Conservation (phyloP, 2,113 vertebrate genomes). For the Limnothrissa miodon region DNA sequence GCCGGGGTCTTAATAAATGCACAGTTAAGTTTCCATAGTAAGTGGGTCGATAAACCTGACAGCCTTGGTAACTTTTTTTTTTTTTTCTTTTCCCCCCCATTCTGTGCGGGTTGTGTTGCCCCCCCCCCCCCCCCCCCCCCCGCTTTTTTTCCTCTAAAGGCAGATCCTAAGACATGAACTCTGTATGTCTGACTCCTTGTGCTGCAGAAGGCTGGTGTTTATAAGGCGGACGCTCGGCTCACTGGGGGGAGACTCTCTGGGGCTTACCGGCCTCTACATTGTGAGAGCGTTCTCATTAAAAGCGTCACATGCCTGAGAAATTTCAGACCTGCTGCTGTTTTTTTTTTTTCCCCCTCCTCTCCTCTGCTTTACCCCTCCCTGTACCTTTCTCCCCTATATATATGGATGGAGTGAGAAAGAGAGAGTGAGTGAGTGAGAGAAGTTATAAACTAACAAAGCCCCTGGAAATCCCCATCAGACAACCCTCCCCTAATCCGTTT, state of each 20-base stretch:
- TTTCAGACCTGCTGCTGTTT: conserved; percentile 39
- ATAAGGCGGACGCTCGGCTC: conserved; percentile 43
- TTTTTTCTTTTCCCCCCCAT: neutral
- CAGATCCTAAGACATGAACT: neutral
- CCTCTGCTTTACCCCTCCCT: conserved; percentile 31
- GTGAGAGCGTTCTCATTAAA: conserved; percentile 69
- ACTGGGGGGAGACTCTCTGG: neutral
- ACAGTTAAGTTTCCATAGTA: conserved; percentile 27
- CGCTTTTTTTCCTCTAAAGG: neutral
- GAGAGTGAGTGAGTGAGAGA: conserved; percentile 30
- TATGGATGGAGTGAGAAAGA: conserved; percentile 36
- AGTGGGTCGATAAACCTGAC: conserved; percentile 33
- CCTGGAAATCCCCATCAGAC: conserved; percentile 74
- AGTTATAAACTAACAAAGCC: conserved; percentile 75
- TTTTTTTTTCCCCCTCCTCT: neutral
- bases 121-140: neutral
- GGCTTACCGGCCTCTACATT: neutral
- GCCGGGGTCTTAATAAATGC: conserved; percentile 21
- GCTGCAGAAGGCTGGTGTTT: conserved; percentile 29
- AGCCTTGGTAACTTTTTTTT: conserved; percentile 15
- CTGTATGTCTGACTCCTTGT: neutral
- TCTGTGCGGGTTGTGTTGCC: neutral
- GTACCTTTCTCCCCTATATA: conserved; percentile 48
- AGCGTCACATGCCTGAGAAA: conserved; percentile 69
- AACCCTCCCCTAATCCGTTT: conserved; percentile 74